A percentile compares a stretch with the other conserved stretches of the same genome.
phyloP scores from a whole-genome alignment of 2,113 vertebrate genomes.

The Hypanus sabinus region DNA sequence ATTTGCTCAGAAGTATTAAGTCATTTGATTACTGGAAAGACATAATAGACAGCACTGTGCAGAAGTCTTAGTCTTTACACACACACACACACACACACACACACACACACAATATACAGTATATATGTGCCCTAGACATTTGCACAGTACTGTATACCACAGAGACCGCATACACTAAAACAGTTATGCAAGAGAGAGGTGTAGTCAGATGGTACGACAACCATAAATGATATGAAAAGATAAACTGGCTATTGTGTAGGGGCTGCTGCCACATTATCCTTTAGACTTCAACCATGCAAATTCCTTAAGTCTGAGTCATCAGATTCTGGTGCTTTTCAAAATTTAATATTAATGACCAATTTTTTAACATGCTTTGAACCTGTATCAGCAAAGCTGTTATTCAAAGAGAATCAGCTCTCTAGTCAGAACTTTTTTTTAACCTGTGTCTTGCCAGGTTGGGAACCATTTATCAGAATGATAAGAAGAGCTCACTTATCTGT shows the following conservation, averaged over 20 bases:
- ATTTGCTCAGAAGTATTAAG: too few relatives aligned
- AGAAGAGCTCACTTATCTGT: not conserved
- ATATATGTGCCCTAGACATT: too few relatives aligned
- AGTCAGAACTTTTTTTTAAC: not conserved
- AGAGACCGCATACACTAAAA: not conserved
- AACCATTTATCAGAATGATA: not conserved
- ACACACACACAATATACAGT: too few relatives aligned
- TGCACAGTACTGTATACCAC: too few relatives aligned
- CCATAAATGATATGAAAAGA: not conserved
- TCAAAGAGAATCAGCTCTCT: not conserved
- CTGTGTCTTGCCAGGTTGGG: not conserved
- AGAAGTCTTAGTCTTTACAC: too few relatives aligned
- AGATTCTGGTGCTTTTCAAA: not conserved
- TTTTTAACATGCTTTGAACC: not conserved
- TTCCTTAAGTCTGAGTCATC: not conserved
- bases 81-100: too few relatives aligned
- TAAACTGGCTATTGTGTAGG: not conserved
- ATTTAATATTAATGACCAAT: not conserved
- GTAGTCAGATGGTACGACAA: not conserved
- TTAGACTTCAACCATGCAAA: not conserved
- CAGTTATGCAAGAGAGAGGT: not conserved
- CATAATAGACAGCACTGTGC: too few relatives aligned
- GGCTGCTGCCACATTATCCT: not conserved
- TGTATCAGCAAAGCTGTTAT: not conserved
- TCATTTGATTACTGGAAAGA: too few relatives aligned